A percentile compares a stretch with the other conserved stretches of the same genome.
phyloP scores from a whole-genome alignment of 1,140 invertebrate genomes.

The Mycetomoellerius zeteki region DNA sequence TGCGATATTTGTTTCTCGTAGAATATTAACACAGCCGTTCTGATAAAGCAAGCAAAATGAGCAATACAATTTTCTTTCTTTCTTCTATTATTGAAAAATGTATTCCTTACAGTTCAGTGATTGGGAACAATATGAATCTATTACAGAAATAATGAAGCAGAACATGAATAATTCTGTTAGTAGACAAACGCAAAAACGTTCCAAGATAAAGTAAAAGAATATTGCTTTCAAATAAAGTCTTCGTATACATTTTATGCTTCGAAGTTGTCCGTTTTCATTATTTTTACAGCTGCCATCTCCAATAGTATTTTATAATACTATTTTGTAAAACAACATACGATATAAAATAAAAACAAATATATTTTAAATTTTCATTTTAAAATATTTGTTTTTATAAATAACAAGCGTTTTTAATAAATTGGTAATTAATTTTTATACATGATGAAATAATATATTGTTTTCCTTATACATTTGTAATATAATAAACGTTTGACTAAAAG shows the following conservation, averaged over 20 bases:
- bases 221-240: background rate
- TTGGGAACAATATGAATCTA: background rate
- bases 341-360: background rate
- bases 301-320: constrained; percentile 2
- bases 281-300: background rate
- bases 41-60: constrained; percentile 11
- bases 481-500: background rate
- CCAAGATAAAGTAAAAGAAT: background rate
- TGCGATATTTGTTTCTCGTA: background rate
- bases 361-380: background rate
- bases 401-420: background rate
- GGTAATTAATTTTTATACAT: background rate
- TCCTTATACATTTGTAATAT: background rate
- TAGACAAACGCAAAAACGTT: background rate
- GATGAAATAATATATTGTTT: background rate
- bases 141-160: background rate
- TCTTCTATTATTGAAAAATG: background rate
- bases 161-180: background rate
- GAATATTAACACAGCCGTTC: background rate
- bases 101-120: constrained; percentile 7
- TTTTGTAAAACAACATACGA: background rate
- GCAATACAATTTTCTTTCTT: background rate
- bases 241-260: background rate
- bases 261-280: background rate
- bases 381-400: constrained; percentile 13